Conservation (phyloP, 2,888 invertebrate species). For the Epirrhoe alternata region DNA sequence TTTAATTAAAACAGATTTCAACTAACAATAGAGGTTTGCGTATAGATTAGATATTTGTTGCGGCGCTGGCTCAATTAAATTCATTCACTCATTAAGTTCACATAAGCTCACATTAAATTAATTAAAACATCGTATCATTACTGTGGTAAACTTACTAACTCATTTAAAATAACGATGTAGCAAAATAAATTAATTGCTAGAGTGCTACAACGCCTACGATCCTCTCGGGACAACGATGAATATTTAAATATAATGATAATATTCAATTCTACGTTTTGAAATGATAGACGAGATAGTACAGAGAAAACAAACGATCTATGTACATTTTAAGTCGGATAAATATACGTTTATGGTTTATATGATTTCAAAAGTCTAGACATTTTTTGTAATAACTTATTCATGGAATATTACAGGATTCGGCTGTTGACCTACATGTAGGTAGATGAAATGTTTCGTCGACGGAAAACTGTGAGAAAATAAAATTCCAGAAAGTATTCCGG, state of each 20-base stretch:
- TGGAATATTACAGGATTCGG: constrained; percentile 12
- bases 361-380: constrained; percentile 11
- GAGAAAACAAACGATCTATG: no score
- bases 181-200: constrained; percentile 28
- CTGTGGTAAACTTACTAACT: constrained; percentile 17
- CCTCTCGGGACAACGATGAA: constrained; percentile 16
- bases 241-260: constrained; percentile 3
- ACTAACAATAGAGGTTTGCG: neutral
- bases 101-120: constrained; percentile 16
- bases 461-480: neutral
- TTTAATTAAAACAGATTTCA: neutral
- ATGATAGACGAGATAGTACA: no score
- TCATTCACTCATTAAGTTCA: constrained; percentile 5
- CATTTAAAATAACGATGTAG: constrained; percentile 26
- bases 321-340: no score
- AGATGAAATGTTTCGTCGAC: constrained; percentile 7
- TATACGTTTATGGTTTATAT: no score
- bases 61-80: neutral
- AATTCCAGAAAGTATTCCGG: neutral
- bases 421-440: constrained; percentile 11
- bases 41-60: neutral
- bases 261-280: no score
- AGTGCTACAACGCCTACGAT: constrained; percentile 11
- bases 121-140: constrained; percentile 20
- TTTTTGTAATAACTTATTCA: constrained; percentile 28